Evolutionary conservation across 2,797 vertebrate species (phyloP).

Genomic region (Myotis vivesi): DNA sequence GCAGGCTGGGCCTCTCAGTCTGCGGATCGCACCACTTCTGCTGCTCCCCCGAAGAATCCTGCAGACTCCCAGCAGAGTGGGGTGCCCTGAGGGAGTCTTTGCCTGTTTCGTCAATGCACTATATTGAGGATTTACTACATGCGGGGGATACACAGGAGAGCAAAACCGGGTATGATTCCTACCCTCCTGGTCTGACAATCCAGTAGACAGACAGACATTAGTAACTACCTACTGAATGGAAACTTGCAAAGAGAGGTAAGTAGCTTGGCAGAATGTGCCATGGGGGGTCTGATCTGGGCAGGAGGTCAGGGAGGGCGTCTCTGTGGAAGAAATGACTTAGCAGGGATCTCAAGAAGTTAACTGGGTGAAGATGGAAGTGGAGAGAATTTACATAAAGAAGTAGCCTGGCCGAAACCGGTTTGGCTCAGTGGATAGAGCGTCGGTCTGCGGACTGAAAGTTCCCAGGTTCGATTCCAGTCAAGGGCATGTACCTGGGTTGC

Average conservation of each 20-base stretch:
- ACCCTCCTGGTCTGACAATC: background rate
- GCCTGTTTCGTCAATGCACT: background rate
- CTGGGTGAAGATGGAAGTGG: background rate
- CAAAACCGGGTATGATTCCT: background rate
- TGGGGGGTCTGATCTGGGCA: background rate
- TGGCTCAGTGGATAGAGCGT: no score
- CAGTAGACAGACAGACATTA: background rate
- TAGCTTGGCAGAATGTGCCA: background rate
- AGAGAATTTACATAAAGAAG: background rate
- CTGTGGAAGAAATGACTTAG: background rate
- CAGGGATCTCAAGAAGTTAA: background rate
- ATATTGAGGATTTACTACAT: accelerated
- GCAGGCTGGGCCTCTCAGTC: background rate
- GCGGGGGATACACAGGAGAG: background rate
- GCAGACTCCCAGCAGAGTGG: background rate
- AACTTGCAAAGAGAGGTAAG: background rate
- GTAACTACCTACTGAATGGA: background rate
- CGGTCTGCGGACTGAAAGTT: no score
- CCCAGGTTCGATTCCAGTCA: no score
- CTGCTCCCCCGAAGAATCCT: background rate
- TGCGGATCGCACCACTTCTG: background rate
- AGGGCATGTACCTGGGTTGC: no score
- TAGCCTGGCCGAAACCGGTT: no score
- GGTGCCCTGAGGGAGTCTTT: background rate
- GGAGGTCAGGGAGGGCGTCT: background rate